Percentiles rank a stretch among this genome's conserved stretches.
phyloP scores from a whole-genome alignment of 2,113 vertebrate species.

The Phaetusa simplex region DNA sequence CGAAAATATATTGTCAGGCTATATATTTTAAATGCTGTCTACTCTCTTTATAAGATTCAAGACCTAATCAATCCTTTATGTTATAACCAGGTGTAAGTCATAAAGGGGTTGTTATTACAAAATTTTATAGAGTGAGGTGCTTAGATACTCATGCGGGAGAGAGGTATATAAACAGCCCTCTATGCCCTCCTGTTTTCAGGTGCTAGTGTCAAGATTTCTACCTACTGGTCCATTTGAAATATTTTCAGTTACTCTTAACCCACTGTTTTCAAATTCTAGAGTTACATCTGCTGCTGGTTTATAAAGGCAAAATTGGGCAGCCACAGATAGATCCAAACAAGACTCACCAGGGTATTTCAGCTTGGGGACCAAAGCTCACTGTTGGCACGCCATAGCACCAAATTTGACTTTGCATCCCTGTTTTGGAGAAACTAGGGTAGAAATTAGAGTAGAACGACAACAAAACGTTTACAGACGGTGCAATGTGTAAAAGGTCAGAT shows the following conservation, averaged over 20 bases:
- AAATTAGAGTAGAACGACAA: neutral
- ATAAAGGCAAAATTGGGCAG: neutral
- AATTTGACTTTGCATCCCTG: neutral
- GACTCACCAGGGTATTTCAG: neutral
- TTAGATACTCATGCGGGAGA: slow-evolving; percentile 28
- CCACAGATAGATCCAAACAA: neutral
- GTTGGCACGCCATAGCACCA: accelerated
- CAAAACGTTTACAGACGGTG: neutral
- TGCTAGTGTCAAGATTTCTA: neutral
- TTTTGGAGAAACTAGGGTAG: neutral
- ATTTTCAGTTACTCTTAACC: neutral
- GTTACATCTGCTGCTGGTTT: neutral
- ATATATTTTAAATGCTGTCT: slow-evolving; percentile 71
- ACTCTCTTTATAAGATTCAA: slow-evolving; percentile 61
- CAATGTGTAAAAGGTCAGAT: neutral
- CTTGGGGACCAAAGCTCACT: neutral
- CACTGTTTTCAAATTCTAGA: neutral
- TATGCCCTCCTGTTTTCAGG: neutral
- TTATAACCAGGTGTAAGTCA: slow-evolving; percentile 73
- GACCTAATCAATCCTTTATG: slow-evolving; percentile 72
- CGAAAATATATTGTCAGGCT: slow-evolving; percentile 64
- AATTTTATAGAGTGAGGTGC: slow-evolving; percentile 67
- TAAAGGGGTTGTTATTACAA: slow-evolving; percentile 73
- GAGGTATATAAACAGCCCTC: slow-evolving; percentile 42
- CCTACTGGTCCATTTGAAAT: neutral